Evolutionary conservation across 2,113 vertebrate genomes (phyloP), one percentile per base, ranked within the genome.

Genomic region (Peromyscus polionotus): DNA sequence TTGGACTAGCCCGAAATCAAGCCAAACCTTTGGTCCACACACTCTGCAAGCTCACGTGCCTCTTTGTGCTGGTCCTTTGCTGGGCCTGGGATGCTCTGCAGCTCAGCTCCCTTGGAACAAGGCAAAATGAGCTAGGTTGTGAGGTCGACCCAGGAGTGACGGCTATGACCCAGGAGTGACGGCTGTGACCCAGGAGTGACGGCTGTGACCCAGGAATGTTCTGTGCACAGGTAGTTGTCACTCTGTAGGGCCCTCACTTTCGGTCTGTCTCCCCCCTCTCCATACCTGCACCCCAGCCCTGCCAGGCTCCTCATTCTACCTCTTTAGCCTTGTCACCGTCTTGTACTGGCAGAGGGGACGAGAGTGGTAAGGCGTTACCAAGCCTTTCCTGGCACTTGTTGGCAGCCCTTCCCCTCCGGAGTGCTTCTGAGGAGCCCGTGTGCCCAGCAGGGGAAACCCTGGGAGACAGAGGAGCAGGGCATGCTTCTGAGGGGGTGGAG

Each of bases 21-120:
- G 76, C 77, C 79, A 80, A n/a, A 54, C 33, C 80, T 96, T 93
- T 94, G 95, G 67, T 80, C 95, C 81, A 19, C 19, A 3, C 33
- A 31, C 33, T 63, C 51, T 33, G n/a, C 22, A 90, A 65, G 45
- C 17, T n/a, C 1, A 42, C 22, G 59, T 12, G 31, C 28, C 11
- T 83, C 63, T 36, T 7, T 28, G n/a, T 57, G 81, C 67, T 65
- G 51, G 57, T 24, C 33, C n/a, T 11, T 19, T 36, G 84, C 39
- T 80, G 22, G 85, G 22, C 31, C 80, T 87, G 22, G 16, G 54
- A 31, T 65, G 48, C 63, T 63, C 79, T 65, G 48, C 76, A 77
- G 51, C 80, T 72, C 93, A 51, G 42, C 54, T 77, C 0, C 16
- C 36, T n/a, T 61, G 26, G 70, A 90, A 39, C 54, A 65, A 0